Evolutionary conservation across 2,113 vertebrate genomes (phyloP).

Genomic region (Lamprotornis superbus): DNA sequence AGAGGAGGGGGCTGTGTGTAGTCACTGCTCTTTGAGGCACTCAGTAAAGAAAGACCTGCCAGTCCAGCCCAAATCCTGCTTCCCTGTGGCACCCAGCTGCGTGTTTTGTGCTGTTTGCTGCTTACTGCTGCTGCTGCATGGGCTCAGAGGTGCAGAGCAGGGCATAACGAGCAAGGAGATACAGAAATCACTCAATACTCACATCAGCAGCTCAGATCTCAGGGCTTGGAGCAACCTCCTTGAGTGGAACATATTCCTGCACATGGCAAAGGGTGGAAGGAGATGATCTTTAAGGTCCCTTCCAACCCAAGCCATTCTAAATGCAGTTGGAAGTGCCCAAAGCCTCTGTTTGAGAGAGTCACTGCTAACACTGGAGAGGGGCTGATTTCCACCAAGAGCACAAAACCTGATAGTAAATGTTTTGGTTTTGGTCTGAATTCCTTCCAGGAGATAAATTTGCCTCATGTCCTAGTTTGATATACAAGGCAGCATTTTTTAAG

Average conservation of each 20-base stretch:
- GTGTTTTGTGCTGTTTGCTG: neutral
- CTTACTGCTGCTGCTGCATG: neutral
- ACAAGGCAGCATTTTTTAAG: neutral
- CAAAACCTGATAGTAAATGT: neutral
- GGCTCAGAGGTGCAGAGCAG: neutral
- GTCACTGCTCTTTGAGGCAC: neutral
- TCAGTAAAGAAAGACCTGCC: neutral
- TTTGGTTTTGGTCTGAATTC: neutral
- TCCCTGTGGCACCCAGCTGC: neutral
- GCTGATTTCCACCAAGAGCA: neutral
- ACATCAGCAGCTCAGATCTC: neutral
- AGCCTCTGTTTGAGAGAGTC: neutral
- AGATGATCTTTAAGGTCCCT: neutral
- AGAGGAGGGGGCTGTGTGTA: neutral
- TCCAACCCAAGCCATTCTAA: neutral
- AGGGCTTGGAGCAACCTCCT: neutral
- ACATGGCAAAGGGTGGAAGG: neutral
- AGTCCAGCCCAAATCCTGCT: neutral
- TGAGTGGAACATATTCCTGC: neutral
- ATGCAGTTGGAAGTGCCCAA: neutral
- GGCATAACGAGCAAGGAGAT: neutral
- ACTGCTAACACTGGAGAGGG: neutral
- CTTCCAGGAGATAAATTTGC: neutral
- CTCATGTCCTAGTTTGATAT: neutral
- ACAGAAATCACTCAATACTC: neutral